Conservation (phyloP, 2,113 vertebrate species). For the Pseudorectes ferrugineus region DNA sequence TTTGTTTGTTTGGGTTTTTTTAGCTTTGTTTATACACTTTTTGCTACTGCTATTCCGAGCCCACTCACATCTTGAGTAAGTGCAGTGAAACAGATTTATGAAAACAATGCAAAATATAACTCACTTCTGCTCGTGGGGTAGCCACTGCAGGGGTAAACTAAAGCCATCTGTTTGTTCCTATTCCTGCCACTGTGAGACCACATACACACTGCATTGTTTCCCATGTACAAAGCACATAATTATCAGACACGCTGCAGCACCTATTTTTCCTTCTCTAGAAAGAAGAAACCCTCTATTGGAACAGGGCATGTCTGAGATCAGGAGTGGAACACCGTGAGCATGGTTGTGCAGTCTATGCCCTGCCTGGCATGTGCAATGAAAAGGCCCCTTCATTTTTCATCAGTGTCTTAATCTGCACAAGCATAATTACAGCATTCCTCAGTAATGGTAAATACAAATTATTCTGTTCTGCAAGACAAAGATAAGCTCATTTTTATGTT, state of each 20-base stretch:
- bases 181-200: neutral
- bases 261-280: neutral
- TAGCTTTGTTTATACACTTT: neutral
- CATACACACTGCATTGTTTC: neutral
- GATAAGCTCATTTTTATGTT: slow-evolving; percentile 63
- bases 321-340: neutral
- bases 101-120: neutral
- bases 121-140: neutral
- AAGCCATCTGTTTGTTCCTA: neutral
- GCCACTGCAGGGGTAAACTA: neutral
- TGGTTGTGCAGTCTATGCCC: neutral
- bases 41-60: neutral
- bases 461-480: slow-evolving; percentile 63
- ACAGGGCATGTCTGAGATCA: neutral
- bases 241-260: slow-evolving; percentile 28
- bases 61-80: neutral
- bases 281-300: neutral
- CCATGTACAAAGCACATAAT: neutral
- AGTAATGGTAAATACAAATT: slow-evolving; percentile 55
- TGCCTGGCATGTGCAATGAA: slow-evolving; percentile 1
- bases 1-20: neutral
- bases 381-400: slow-evolving; percentile 57
- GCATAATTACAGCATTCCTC: slow-evolving; percentile 47
- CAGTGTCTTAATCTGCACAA: slow-evolving; percentile 64
- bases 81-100: neutral